A percentile compares a stretch with the other conserved stretches of the same genome.
Evolutionary conservation across 2,797 vertebrate genomes (phyloP).

Genomic region (Anas bahamensis): DNA sequence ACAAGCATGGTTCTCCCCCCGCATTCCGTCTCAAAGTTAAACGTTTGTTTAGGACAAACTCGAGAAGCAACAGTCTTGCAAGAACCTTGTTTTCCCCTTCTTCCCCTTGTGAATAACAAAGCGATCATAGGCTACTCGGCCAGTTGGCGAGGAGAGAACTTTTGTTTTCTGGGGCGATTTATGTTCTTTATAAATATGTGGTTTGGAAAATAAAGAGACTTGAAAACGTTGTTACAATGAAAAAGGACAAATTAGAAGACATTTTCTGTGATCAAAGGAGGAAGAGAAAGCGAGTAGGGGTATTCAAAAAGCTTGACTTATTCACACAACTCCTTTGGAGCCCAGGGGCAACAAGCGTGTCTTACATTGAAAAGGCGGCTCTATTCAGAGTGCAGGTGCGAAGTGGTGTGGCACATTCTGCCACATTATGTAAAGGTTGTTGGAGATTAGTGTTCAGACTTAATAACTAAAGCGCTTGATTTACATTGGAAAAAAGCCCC

Average conservation of each 20-base stretch:
- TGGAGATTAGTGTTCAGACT: slow-evolving; percentile 93
- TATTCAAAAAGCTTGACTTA: slow-evolving; percentile 90
- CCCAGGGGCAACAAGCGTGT: slow-evolving; percentile 97
- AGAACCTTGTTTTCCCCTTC: slow-evolving; percentile 50
- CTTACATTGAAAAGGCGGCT: slow-evolving; percentile 90
- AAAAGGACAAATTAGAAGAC: slow-evolving; percentile 91
- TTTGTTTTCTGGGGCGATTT: slow-evolving; percentile 79
- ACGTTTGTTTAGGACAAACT: slow-evolving; percentile 54
- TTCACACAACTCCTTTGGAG: slow-evolving; percentile 93
- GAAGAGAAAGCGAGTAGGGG: slow-evolving; percentile 84
- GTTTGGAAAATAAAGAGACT: slow-evolving; percentile 83
- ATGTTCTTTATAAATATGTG: slow-evolving; percentile 82
- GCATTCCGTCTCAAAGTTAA: slow-evolving; percentile 14
- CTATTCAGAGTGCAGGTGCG: slow-evolving; percentile 99
- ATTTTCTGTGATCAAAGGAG: slow-evolving; percentile 92
- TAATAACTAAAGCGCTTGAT: slow-evolving; percentile 90
- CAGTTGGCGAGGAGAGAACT: slow-evolving; percentile 69
- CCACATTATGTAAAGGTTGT: slow-evolving; percentile 95
- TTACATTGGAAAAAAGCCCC: slow-evolving; percentile 87
- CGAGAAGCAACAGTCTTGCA: slow-evolving; percentile 46
- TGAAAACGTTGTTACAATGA: slow-evolving; percentile 86
- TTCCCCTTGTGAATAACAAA: slow-evolving; percentile 50
- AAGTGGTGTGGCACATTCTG: slow-evolving; percentile 91
- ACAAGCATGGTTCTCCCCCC: neutral
- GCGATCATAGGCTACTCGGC: slow-evolving; percentile 60